Evolutionary conservation across 2,888 invertebrate genomes (phyloP).

Genomic region (Globia sparganii): DNA sequence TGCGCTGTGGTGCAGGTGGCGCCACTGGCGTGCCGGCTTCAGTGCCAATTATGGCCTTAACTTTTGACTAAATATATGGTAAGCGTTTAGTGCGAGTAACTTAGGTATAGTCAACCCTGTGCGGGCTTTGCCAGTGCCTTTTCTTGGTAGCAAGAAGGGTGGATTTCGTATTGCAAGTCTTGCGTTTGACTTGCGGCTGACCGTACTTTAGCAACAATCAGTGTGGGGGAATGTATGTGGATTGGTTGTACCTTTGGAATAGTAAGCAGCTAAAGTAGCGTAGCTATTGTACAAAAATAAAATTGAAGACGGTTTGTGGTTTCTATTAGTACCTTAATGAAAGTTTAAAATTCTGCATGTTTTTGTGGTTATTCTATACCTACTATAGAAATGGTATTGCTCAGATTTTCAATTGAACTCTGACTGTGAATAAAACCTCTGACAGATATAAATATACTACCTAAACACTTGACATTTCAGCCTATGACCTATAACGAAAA

Average conservation of each 20-base stretch:
- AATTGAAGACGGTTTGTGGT: neutral
- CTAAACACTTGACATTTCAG: neutral
- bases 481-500: neutral
- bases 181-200: neutral
- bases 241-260: conserved; percentile 1
- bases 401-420: neutral
- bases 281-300: neutral
- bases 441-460: neutral
- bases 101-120: neutral
- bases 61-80: conserved; percentile 24
- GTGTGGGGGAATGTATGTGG: too few species aligned
- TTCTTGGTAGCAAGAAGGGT: neutral
- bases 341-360: neutral
- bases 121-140: neutral
- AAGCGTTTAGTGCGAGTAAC: neutral
- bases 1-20: conserved; percentile 34
- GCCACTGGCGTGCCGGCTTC: conserved; percentile 26
- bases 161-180: neutral
- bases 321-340: neutral
- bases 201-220: neutral
- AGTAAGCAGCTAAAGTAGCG: neutral
- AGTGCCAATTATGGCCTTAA: conserved; percentile 37
- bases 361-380: neutral
- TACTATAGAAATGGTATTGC: too few species aligned
- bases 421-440: neutral